phyloP scores from a whole-genome alignment of 2,888 invertebrate species.

The Leucania comma region DNA sequence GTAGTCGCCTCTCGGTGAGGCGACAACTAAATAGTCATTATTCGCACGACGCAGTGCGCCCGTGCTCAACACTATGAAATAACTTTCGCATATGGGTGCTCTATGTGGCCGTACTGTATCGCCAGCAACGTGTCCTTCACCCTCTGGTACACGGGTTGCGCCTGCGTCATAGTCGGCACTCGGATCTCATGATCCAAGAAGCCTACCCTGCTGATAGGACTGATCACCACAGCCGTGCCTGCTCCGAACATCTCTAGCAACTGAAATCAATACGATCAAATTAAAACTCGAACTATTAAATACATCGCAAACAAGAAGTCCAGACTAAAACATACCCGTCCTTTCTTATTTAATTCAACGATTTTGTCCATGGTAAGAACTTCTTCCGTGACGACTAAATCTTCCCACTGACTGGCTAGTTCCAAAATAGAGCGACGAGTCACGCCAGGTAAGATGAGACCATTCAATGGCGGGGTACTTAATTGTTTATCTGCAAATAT shows the following conservation, averaged over 20 bases:
- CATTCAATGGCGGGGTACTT: slow-evolving; percentile 97
- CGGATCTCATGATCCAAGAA: slow-evolving; percentile 93
- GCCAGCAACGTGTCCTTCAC: slow-evolving; percentile 95
- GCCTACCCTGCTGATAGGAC: slow-evolving; percentile 96
- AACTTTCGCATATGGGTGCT: slow-evolving; percentile 94
- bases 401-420: slow-evolving; percentile 95
- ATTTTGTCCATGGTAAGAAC: slow-evolving; percentile 96
- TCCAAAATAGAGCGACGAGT: slow-evolving; percentile 97
- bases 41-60: slow-evolving; percentile 45
- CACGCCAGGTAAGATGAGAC: slow-evolving; percentile 98
- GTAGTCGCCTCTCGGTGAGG: slow-evolving; percentile 49
- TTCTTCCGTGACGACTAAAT: slow-evolving; percentile 95
- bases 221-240: slow-evolving; percentile 99
- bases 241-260: slow-evolving; percentile 98
- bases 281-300: background rate
- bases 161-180: slow-evolving; percentile 94
- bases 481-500: slow-evolving; percentile 95
- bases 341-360: slow-evolving; percentile 93
- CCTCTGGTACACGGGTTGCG: slow-evolving; percentile 93
- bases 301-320: background rate
- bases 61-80: slow-evolving; percentile 77
- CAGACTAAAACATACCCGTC: slow-evolving; percentile 93
- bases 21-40: slow-evolving; percentile 48
- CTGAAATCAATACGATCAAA: slow-evolving; percentile 89
- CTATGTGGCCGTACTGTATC: slow-evolving; percentile 97